Evolutionary conservation across 1,140 invertebrate genomes (phyloP), one percentile per base, ranked within the genome.

Genomic region (Colletes latitarsis): DNA sequence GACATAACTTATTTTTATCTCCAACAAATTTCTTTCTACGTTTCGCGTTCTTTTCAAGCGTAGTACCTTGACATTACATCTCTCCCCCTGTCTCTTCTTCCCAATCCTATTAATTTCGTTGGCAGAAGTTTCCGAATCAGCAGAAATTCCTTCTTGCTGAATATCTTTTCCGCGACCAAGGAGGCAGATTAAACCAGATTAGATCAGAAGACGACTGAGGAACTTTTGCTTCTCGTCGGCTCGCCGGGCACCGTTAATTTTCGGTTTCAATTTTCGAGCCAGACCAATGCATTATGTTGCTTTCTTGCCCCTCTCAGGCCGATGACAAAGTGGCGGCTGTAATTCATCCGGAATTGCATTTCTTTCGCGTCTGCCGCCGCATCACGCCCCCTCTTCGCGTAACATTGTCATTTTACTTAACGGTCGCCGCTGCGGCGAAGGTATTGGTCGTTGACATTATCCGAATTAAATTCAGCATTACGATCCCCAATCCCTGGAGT

Each of bases 271-370:
- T 84, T 84, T 83, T 84, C 58, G 19, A 71, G 52, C 64, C 77
- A 74, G 62, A 15, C 60, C 62, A n/a, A 74, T 85, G 67, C 74
- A 76, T 83, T 83, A 85, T 83, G 78, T 83, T 66, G 66, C 46
- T 57, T 80, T 75, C 60, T 76, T 76, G 21, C 58, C 10, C 8
- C n/a, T 15, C 9, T 3, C 62, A 57, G 46, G 6, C 43, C 80
- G 67, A 79, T 88, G 86, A 88, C 84, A 88, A 88, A 88, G 62
- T 82, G 73, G 46, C 67, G 73, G 75, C 81, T 82, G 64, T 88
- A 88, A 88, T 62, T 88, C 86, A 88, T 55, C 52, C 30, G 77
- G 77, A 88, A 88, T 88, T 87, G 78, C 77, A 58, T 88, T 88
- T 87, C 79, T 87, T 88, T 87, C 73, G 53, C 41, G 66, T 67